These are phyloP conservation scores for Microplitis deprimator DNA, from an alignment of 2,888 invertebrate genomes.

Conservation along the genomic window DNA sequence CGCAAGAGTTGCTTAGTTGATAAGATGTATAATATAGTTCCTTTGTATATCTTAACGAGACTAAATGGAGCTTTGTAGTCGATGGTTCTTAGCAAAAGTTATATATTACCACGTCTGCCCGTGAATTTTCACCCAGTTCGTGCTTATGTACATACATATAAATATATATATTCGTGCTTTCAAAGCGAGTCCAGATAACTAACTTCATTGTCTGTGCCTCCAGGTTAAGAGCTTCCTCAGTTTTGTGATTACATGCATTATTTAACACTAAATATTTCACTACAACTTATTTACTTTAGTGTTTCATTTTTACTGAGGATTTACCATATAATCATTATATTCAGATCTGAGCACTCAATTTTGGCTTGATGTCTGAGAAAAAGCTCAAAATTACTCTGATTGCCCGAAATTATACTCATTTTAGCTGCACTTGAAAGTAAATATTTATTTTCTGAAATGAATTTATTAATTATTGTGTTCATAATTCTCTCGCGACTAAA, in stretches of 20 bases:
- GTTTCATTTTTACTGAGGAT: not conserved
- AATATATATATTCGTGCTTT: conserved; percentile 11
- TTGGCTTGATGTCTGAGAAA: no score
- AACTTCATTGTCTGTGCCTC: conserved; percentile 29
- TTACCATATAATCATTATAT: no score
- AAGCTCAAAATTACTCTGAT: no score
- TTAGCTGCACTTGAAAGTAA: no score
- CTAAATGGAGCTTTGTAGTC: conserved; percentile 21
- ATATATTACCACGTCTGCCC: conserved; percentile 9
- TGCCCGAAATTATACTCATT: no score
- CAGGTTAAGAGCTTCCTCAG: conserved; percentile 19
- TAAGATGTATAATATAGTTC: conserved; percentile 5
- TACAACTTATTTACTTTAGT: not conserved
- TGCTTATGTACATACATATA: not conserved
- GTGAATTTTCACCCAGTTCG: conserved; percentile 26
- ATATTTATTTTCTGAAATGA: not conserved
- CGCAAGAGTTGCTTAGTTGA: not conserved
- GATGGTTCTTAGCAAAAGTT: conserved; percentile 20
- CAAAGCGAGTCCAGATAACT: conserved; percentile 21
- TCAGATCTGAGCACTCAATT: no score
- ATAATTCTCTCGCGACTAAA: no score
- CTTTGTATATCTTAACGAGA: conserved; percentile 25
- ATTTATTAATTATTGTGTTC: not conserved
- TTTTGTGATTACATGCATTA: conserved; percentile 18
- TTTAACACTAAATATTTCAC: conserved; percentile 2